Evolutionary conservation across 2,888 invertebrate genomes (phyloP), one percentile per base, ranked within the genome.

Genomic region (Hofmannophila pseudospretella): DNA sequence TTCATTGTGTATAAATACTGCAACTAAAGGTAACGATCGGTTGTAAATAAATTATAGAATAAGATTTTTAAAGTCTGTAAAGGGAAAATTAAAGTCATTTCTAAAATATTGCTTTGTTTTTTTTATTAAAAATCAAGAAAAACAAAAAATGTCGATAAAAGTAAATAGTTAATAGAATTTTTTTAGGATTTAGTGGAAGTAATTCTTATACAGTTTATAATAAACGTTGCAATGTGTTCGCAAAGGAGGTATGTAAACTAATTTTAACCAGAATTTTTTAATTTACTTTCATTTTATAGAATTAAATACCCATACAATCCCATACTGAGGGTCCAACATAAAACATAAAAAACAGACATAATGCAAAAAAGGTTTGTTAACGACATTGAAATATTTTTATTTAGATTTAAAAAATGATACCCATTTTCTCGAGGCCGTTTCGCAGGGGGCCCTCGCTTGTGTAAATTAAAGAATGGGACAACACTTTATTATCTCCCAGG

Each of bases 21-120:
- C 77, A 76, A 68, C 56, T 74, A 74, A 52, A 54, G 63, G 61
- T 64, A 57, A 49, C 49, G 61, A 72, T 61, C 62, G 63, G 48
- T 45, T 85, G 85, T 86, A 84, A 58, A 86, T 84, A 84, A 77
- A 76, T 75, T 80, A 74, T 78, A 74, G 69, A 40, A 37, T 86
- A 85, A 82, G 80, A 68, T 85, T 86, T 86, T 86, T 86, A 82
- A 85, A 80, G 74, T 85, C 79, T 82, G 76, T 85, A 74, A 77
- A 73, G 54, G 70, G 72, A 69, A 76, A 67, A 84, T 68, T 80
- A 85, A 85, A 82, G 63, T 75, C 72, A 80, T 86, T 85, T 84
- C 67, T 79, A 80, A 80, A 41, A 34, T 14, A 9, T 3, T 2
- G n/a, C 19, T 32, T 31, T 25, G 22, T 40, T 42, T 40, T 13